Evolutionary conservation across 2,797 vertebrate genomes (phyloP), one percentile per base, ranked within the genome.

Genomic region (Thaleichthys pacificus): DNA sequence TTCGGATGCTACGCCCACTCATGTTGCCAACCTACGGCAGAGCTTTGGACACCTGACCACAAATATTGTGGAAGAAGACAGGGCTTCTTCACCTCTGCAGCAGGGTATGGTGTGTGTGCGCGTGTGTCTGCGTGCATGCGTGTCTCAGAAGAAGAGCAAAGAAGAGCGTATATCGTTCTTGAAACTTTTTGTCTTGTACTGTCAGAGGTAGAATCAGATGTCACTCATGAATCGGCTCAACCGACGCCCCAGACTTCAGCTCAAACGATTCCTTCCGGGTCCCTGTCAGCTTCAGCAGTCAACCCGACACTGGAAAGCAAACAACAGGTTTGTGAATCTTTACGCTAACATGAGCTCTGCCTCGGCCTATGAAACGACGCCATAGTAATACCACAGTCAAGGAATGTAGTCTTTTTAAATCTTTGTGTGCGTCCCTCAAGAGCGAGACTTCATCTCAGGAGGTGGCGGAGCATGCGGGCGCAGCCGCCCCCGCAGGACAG

Each of bases 11-110:
- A 5, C 84, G 9, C 71, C 80, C n/a, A 66, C 60, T 11, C 69
- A 73, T 8, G 0, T 26, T 11, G 57, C 47, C 0, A 63, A 49
- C 64, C 57, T 75, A 0, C 86, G 62, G 4, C 9, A 14, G 21
- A 72, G 71, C 75, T 70, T 65, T 19, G 74, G 78, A 1, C 68
- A 6, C 1, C 71, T 77, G 60, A 75, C 79, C 8, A 15, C 65
- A 0, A 61, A 80, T 65, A 79, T 67, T 49, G 75, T 80, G 14
- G 90, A 89, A 66, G 89, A 91, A 69, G 81, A 89, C 42, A 47
- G 42, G 42, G 72, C 58, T 22, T 38, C 66, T 64, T 60, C 24
- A 35, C 38, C 28, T 26, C 24, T 38, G 7, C 66, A 77, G 1
- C 85, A 74, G 76, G 89, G 91, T 92, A 87, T n/a, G 12, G 51